Base-by-base conservation (phyloP, 2,113 vertebrate species). In the Lasiurus cinereus region DNA sequence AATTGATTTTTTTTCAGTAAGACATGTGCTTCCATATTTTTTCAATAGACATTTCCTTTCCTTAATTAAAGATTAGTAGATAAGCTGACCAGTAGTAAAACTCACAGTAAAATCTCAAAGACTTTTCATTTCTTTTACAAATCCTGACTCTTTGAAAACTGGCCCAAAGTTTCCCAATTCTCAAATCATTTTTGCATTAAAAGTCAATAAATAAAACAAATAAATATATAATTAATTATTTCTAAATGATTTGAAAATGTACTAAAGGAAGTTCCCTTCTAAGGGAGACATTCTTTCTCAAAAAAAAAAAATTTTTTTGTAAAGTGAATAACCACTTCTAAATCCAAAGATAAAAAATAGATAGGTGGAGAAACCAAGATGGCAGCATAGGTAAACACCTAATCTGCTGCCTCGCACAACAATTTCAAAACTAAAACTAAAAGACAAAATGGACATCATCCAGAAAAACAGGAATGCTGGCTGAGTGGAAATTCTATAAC, bases 71-170 rank as follows among this genome's bases (percentile, higher is more conserved):
- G 50, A 50, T 12, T 16, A 69, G 27, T 62, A 29, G 22, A n/a
- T 2, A 76, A 31, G 50, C 62, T 54, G 33, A 24, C 72, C 50
- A 36, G 56, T 62, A 15, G n/a, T 36, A 46, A 48, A 48, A 62
- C 22, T 73, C 67, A 76, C 56, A 52, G 56, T 62, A 62, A 83
- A 88, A 69, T 88, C 77, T 72, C 48, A 62, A 77, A 93, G 67
- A n/a, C 19, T 43, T 87, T 48, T 64, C 6, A 15, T 77, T 70
- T 56, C 56, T 50, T 67, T 88, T 33, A 69, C 36, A 66, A 95
- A 80, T 12, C 27, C 4, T 5, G 14, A 46, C 12, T 90, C 69
- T 86, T 74, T 73, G 59, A 92, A 36, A 21, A 48, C 48, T 31
- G 52, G 24, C 19, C 43, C 70, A 6, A 72, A 66, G 72, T 33